Conservation (phyloP, 2,113 vertebrate genomes). For the Dromas ardeola region DNA sequence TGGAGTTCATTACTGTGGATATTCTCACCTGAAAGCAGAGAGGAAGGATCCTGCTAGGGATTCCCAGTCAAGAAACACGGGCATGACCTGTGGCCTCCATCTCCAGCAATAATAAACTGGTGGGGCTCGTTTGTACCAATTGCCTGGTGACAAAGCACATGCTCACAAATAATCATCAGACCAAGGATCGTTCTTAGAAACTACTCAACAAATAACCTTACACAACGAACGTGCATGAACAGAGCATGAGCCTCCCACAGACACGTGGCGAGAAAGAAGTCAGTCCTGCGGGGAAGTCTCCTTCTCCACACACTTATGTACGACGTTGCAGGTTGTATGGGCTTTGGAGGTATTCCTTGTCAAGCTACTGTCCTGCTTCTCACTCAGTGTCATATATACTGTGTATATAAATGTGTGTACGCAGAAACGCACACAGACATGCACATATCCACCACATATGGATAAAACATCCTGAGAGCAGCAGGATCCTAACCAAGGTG, state of each 20-base stretch:
- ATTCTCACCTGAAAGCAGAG: neutral
- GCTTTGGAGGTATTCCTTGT: neutral
- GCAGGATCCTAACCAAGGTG: neutral
- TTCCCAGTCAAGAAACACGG: neutral
- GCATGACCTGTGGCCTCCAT: neutral
- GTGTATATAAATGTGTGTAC: neutral
- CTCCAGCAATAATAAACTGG: neutral
- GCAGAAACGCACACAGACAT: neutral
- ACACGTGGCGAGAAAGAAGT: neutral
- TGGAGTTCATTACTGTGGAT: neutral
- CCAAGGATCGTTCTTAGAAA: neutral
- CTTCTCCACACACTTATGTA: neutral
- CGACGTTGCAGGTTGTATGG: neutral
- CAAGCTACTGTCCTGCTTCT: neutral
- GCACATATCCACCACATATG: accelerated
- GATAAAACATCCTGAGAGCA: neutral
- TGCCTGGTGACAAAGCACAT: neutral
- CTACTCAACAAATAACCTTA: neutral
- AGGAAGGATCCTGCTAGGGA: neutral
- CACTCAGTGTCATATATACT: neutral
- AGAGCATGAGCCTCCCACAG: neutral
- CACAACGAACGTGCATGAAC: neutral
- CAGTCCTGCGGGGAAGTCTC: neutral
- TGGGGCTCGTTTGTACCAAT: neutral
- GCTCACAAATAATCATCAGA: neutral